Base-by-base conservation (phyloP, 2,888 invertebrate species). In the Chaetoderma sp. region DNA sequence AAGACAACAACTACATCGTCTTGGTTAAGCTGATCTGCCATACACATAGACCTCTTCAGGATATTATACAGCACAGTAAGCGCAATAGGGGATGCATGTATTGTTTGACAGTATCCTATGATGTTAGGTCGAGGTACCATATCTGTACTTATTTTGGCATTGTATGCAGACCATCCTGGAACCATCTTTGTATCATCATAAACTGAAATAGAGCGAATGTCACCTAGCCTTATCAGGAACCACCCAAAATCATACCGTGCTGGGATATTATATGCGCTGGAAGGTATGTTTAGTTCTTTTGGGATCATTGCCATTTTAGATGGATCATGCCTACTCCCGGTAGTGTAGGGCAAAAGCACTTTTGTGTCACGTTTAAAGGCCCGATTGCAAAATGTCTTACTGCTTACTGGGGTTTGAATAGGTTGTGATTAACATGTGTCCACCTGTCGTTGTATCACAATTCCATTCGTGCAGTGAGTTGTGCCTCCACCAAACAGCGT, bases 11-110 rank as follows among this genome's bases (percentile, higher is more conserved):
- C 23, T 5, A 63, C 28, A 10, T n/a, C 10, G n/a, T 57, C 33
- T n/a, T 52, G 25, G 23, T 64, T 16, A 32, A 64, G 32, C n/a
- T 42, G n/a, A 28, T 66, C 63, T 21, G 66, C 66, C 30, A 65
- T 57, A 5, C 56, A 30, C 6, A 56, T n/a, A 42, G 30, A 47
- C n/a, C 45, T 36, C n/a, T 18, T 10, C 27, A 65, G 45, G 23
- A 65, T 54, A 13, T 21, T 45, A 25, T 65, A 47, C 18, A 58
- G 23, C 10, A 39, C n/a, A 13, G 39, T 10, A 13, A 36, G n/a
- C n/a, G 10, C 39, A 10, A n/a, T 36, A 13, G 39, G 10, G n/a
- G 10, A 13, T 13, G 39, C 39, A 13, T 36, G 39, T n/a, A n/a
- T n/a, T n/a, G n/a, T n/a, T n/a, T n/a, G n/a, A n/a, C n/a, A n/a